These are phyloP conservation scores for Nestor notabilis DNA, from an alignment of 2,113 vertebrate genomes.

Conservation along the genomic window DNA sequence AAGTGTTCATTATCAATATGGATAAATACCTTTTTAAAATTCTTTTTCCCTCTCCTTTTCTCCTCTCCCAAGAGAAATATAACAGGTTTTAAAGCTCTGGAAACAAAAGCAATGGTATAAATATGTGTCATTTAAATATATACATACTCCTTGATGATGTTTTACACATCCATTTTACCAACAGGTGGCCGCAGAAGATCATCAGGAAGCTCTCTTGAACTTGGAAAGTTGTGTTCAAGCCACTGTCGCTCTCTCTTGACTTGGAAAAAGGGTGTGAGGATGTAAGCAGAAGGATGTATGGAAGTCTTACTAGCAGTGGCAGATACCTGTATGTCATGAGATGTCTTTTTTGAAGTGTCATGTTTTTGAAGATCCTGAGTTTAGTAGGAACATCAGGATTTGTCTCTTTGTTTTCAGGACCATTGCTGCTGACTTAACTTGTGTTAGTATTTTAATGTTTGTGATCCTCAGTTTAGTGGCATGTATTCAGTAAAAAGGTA, in stretches of 20 bases:
- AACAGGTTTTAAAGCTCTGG: background rate
- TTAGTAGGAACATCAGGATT: background rate
- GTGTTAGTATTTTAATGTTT: background rate
- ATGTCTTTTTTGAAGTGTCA: background rate
- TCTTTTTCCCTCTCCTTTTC: background rate
- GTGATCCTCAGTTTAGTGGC: background rate
- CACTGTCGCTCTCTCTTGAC: background rate
- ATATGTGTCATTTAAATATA: background rate
- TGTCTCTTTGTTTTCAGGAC: background rate
- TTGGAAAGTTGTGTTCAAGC: background rate
- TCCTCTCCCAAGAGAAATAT: rapidly evolving
- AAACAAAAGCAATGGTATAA: background rate
- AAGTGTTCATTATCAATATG: too few species aligned
- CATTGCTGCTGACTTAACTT: rapidly evolving
- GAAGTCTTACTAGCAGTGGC: background rate
- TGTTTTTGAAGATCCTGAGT: background rate
- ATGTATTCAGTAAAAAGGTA: background rate
- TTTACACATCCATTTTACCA: background rate
- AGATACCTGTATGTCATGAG: background rate
- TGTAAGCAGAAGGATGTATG: background rate
- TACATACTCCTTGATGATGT: background rate
- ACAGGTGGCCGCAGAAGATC: background rate
- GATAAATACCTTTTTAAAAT: background rate
- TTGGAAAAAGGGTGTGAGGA: background rate
- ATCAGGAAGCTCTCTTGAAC: background rate